Conservation (phyloP, 2,113 vertebrate genomes). For the Rallus limicola region DNA sequence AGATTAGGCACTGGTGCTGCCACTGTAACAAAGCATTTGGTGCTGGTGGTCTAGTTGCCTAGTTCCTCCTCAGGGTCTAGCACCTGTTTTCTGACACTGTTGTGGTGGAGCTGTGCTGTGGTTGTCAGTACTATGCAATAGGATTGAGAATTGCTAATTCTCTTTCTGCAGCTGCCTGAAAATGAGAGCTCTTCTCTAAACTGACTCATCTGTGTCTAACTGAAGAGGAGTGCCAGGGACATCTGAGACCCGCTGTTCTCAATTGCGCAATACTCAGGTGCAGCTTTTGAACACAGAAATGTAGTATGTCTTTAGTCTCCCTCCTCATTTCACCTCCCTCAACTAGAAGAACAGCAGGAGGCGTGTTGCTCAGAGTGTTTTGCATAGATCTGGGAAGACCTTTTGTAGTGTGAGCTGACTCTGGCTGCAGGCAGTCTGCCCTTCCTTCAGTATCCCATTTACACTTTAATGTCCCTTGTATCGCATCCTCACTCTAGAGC, state of each 20-base stretch:
- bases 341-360: not conserved
- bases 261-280: not conserved
- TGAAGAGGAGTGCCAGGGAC: not conserved
- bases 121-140: not conserved
- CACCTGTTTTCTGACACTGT: not conserved
- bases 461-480: not conserved
- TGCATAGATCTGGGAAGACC: not conserved
- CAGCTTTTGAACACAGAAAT: not conserved
- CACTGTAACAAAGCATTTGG: not conserved
- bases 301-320: not conserved
- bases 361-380: not conserved
- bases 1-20: not conserved
- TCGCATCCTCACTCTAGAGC: not conserved
- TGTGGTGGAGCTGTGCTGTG: not conserved
- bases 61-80: not conserved
- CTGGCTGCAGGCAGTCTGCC: not conserved
- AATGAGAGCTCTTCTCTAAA: not conserved
- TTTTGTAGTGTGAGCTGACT: not conserved
- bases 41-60: not conserved
- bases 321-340: not conserved
- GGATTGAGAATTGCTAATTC: fast-evolving
- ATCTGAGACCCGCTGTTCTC: not conserved
- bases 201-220: not conserved
- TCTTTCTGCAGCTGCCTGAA: not conserved
- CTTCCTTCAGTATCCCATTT: not conserved